These are phyloP conservation scores for Calypte anna DNA, from an alignment of 2,113 vertebrate species.

Conservation along the genomic window DNA sequence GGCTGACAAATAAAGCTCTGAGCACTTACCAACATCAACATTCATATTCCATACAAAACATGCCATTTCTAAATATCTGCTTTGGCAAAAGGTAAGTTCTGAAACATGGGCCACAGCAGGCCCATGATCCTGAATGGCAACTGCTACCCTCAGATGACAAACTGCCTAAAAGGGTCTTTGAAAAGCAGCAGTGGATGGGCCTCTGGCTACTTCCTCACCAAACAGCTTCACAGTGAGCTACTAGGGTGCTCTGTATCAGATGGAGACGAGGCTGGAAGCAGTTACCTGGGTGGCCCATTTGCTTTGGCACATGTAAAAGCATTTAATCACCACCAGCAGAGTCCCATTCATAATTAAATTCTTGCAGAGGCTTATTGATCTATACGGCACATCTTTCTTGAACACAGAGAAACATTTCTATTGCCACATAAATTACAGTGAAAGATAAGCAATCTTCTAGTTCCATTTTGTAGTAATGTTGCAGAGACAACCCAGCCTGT, in stretches of 20 bases:
- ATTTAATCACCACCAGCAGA: not conserved
- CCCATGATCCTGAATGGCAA: not conserved
- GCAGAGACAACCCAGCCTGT: not conserved
- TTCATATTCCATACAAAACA: not conserved
- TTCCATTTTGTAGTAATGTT: not conserved
- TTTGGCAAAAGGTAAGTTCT: constrained; percentile 17
- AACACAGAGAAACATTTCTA: not conserved
- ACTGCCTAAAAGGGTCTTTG: not conserved
- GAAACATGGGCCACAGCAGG: not conserved
- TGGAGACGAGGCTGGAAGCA: not conserved
- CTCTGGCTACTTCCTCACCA: not conserved
- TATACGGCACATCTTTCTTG: not conserved
- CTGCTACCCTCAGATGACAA: not conserved
- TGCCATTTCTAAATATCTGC: constrained; percentile 25
- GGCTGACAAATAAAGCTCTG: not conserved
- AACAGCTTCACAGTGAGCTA: not conserved
- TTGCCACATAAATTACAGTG: not conserved
- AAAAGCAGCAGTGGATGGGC: not conserved
- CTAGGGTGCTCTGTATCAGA: not conserved
- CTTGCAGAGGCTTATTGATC: not conserved
- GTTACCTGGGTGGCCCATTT: not conserved
- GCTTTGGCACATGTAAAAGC: not conserved
- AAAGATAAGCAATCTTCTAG: not conserved
- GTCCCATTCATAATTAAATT: not conserved
- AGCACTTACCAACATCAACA: not conserved